phyloP scores from a whole-genome alignment of 1,140 invertebrate genomes.

The Bombyx mori region DNA sequence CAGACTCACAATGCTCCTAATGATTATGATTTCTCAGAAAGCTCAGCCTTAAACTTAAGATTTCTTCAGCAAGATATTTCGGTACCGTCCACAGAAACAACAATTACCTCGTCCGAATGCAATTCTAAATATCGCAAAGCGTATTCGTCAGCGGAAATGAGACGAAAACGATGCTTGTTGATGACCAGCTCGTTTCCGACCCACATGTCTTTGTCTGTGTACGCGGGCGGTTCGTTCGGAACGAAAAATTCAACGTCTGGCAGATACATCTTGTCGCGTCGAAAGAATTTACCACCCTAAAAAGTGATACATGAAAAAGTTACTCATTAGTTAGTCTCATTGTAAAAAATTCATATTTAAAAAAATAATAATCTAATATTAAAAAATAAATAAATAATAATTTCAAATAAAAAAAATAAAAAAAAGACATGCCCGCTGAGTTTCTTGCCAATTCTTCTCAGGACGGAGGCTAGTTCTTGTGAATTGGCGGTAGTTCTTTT shows the following conservation, averaged over 20 bases:
- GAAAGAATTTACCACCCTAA: conserved; percentile 78
- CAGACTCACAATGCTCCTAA: no score
- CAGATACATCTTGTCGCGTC: conserved; percentile 77
- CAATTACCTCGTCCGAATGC: conserved; percentile 77
- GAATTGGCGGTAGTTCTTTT: no score
- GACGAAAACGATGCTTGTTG: conserved; percentile 82
- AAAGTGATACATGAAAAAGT: conserved; percentile 2
- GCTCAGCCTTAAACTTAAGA: background rate
- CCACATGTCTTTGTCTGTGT: conserved; percentile 83
- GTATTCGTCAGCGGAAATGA: conserved; percentile 89
- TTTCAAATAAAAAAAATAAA: no score
- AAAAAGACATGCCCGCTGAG: no score
- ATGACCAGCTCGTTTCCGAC: conserved; percentile 83
- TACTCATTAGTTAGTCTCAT: no score
- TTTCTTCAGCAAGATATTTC: conserved; percentile 1
- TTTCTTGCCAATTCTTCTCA: no score
- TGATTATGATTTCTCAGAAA: no score
- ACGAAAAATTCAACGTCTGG: conserved; percentile 80
- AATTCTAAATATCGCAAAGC: conserved; percentile 89
- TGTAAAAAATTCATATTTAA: no score
- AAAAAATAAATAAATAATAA: no score
- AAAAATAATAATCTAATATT: no score
- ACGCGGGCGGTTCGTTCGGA: conserved; percentile 79
- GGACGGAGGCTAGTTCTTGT: no score
- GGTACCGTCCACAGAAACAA: background rate